Base-by-base conservation (phyloP, 2,797 vertebrate genomes). In the Coregonus ussuriensis region DNA sequence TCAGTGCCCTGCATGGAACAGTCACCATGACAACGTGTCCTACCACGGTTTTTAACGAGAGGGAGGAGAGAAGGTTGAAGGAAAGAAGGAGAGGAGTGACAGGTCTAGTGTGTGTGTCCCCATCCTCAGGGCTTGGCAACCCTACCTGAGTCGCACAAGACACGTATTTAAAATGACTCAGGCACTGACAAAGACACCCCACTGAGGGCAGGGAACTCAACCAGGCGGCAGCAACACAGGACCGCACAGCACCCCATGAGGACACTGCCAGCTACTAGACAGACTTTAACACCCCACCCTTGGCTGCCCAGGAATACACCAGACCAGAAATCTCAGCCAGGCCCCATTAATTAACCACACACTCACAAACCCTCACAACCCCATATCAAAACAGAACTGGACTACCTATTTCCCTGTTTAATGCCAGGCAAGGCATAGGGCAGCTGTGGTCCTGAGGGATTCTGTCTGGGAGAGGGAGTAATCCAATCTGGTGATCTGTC, bases 111-210 rank as follows among this genome's bases (percentile, higher is more conserved):
- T n/a, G 70, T 29, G 47, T 29, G 70, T 71, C 16, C 4, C 9
- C 1, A 1, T 56, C 6, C 16, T 18, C 53, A 16, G 18, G 16
- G 16, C 15, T 69, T 69, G 67, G 67, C 33, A 69, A 25, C 15
- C 15, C 53, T 54, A 15, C 15, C 15, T 54, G 53, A 54, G 53
- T 56, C 1, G 16, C 51, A 52, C 51, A 52, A 16, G 16, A 56
- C 16, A 18, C 6, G n/a, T 47, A 29, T 71, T 71, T 13, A 52
- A 53, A 53, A 71, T 13, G 4, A 51, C 33, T n/a, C 68, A 41
- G 33, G 68, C 68, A n/a, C 33, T 70, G 16, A 70, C 68, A 70
- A 70, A 52, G 70, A 52, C 70, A 52, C 41, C 67, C 70, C 14
- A 29, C 25, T 52, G 47, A 29, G 69, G 51, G 25, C 0, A 15